Conservation (phyloP, 2,888 invertebrate genomes). For the Pasiphila rectangulata region DNA sequence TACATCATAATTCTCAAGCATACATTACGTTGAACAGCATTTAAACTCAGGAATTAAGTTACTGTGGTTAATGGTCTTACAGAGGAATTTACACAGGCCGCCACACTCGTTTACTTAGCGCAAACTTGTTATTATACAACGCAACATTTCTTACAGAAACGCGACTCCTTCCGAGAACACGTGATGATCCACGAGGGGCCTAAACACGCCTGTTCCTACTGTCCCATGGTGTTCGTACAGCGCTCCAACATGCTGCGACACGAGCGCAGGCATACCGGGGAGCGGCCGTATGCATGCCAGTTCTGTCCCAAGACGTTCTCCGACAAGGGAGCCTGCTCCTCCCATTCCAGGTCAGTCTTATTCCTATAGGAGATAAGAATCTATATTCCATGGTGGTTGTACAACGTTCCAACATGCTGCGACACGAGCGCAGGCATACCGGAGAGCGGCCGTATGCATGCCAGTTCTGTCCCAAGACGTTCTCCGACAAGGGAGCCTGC, state of each 20-base stretch:
- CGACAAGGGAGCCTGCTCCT: slow-evolving; percentile 81
- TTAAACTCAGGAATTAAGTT: no score
- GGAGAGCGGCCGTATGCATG: slow-evolving; percentile 81
- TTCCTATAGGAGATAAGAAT: no score
- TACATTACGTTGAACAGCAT: no score
- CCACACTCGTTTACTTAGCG: no score
- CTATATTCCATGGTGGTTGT: slow-evolving; percentile 82
- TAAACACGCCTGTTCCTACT: slow-evolving; percentile 81
- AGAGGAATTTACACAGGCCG: no score
- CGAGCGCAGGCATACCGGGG: slow-evolving; percentile 80
- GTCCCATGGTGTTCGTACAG: slow-evolving; percentile 81
- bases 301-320: slow-evolving; percentile 78
- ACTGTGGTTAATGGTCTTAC: no score
- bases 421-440: slow-evolving; percentile 80
- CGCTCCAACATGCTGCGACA: slow-evolving; percentile 81
- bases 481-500: slow-evolving; percentile 81
- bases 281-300: slow-evolving; percentile 78
- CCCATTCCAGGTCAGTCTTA: slow-evolving; percentile 71
- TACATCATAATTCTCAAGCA: no score
- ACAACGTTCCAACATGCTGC: slow-evolving; percentile 80
- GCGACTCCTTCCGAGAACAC: slow-evolving; percentile 81
- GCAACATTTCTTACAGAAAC: slow-evolving; percentile 53
- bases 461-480: slow-evolving; percentile 73
- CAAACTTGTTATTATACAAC: no score
- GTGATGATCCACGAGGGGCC: slow-evolving; percentile 80